phyloP scores from a whole-genome alignment of 2,888 invertebrate genomes.

The Ceramica pisi region DNA sequence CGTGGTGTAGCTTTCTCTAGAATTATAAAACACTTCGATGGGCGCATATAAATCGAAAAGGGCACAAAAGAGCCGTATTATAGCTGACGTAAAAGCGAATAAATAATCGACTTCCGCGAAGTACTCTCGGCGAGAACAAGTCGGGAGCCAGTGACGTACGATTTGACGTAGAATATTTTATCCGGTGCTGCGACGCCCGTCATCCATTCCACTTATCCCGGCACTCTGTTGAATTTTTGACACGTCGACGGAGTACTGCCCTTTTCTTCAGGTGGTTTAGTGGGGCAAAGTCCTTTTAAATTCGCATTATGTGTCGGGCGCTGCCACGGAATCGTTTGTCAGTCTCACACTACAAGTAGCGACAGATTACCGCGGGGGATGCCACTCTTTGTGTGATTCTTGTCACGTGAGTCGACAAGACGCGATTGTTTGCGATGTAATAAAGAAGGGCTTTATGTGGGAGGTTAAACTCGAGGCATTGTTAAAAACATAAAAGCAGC shows the following conservation, averaged over 20 bases:
- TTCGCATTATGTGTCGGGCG: slow-evolving; percentile 79
- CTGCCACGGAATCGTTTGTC: slow-evolving; percentile 71
- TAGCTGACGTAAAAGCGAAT: slow-evolving; percentile 87
- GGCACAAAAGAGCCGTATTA: slow-evolving; percentile 84
- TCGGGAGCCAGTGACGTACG: slow-evolving; percentile 89
- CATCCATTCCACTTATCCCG: slow-evolving; percentile 90
- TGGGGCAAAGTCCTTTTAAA: slow-evolving; percentile 86
- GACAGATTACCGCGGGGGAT: slow-evolving; percentile 67
- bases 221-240: slow-evolving; percentile 90
- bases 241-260: slow-evolving; percentile 84
- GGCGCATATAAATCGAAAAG: slow-evolving; percentile 81
- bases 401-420: slow-evolving; percentile 58
- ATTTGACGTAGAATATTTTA: slow-evolving; percentile 90
- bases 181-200: slow-evolving; percentile 83
- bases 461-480: slow-evolving; percentile 40
- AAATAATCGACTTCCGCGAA: slow-evolving; percentile 89
- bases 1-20: slow-evolving; percentile 59
- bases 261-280: slow-evolving; percentile 87
- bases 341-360: slow-evolving; percentile 68
- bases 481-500: slow-evolving; percentile 44
- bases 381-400: slow-evolving; percentile 54
- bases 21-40: slow-evolving; percentile 76
- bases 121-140: slow-evolving; percentile 87
- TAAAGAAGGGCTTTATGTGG: slow-evolving; percentile 46
- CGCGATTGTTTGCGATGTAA: slow-evolving; percentile 50